A percentile compares a stretch with the other conserved stretches of the same genome.
Evolutionary conservation across 1,140 invertebrate genomes (phyloP).

Genomic region (Procambarus virginalis): DNA sequence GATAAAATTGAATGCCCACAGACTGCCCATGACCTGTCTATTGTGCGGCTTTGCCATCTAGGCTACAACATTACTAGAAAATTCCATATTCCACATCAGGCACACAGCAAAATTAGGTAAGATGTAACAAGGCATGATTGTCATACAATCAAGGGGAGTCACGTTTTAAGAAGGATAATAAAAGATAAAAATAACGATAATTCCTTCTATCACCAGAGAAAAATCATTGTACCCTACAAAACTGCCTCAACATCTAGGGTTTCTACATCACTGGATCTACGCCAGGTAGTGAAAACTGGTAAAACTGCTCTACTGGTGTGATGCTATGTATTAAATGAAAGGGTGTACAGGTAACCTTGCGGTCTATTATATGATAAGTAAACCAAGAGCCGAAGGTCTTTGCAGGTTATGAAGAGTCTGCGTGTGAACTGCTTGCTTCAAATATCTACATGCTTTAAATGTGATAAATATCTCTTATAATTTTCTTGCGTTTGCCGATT

Average conservation of each 20-base stretch:
- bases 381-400: constrained; percentile 11
- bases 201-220: constrained; percentile 45
- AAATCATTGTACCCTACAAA: constrained; percentile 29
- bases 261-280: constrained; percentile 30
- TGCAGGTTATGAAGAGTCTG: not conserved
- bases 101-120: constrained; percentile 47
- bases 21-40: constrained; percentile 16
- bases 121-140: constrained; percentile 22
- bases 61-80: constrained; percentile 24
- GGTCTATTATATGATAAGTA: not conserved
- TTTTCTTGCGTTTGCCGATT: too few species aligned
- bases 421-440: too few species aligned
- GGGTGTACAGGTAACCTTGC: not conserved
- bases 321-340: not conserved
- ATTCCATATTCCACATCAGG: constrained; percentile 42
- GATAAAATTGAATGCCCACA: constrained; percentile 27
- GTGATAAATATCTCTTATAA: too few species aligned
- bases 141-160: constrained; percentile 9
- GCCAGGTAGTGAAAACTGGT: not conserved
- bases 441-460: too few species aligned
- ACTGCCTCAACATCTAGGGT: not conserved
- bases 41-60: not conserved
- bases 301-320: constrained; percentile 6
- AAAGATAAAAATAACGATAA: not conserved
- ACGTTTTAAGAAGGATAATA: not conserved